Evolutionary conservation across 2,797 vertebrate species (phyloP), one percentile per base, ranked within the genome.

Genomic region (Centroberyx gerrardi): DNA sequence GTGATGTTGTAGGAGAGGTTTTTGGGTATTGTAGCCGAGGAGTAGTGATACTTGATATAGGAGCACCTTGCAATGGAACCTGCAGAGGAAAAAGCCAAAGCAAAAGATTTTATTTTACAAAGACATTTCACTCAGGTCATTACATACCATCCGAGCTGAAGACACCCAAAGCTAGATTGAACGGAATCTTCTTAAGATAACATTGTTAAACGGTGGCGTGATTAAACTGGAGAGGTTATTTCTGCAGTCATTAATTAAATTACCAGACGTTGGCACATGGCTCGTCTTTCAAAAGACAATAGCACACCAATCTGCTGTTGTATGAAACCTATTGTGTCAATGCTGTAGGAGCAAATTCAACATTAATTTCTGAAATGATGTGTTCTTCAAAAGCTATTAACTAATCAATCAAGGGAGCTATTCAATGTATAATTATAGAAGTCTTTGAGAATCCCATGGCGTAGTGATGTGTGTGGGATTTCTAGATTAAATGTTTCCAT

Each of bases 1-100:
- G 97, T 98, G 94, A 98, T 97, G 94, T 99, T 99, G 94, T 96
- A 97, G 38, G 98, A 98, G 76, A 99, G 97, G 92, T 98, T 99
- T 95, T 97, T 98, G 90, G 98, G 97, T 93, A 99, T 98, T 17
- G 94, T 97, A 46, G 97, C 96, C 75, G 98, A 99, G 84, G 98
- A 99, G 90, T 99, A 99, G 95, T 99, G 98, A 89, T 99, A 99
- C 93, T 99, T 99, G 95, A 99, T 98, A 85, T 97, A 97, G 0
- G 95, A 96, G 91, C 98, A 99, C 86, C 97, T 93, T 70, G 95
- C 93, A 67, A 98, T 96, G 62, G 93, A 92, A 73, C 95, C 95
- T 96, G 89, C 5, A 80, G 38, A 75, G 14, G 22, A 68, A 29
- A 72, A 46, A 83, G 36, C 51, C 49, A 56, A 49, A 2, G 18